phyloP scores from a whole-genome alignment of 23 tunicate species.

The Oikopleura dioica region DNA sequence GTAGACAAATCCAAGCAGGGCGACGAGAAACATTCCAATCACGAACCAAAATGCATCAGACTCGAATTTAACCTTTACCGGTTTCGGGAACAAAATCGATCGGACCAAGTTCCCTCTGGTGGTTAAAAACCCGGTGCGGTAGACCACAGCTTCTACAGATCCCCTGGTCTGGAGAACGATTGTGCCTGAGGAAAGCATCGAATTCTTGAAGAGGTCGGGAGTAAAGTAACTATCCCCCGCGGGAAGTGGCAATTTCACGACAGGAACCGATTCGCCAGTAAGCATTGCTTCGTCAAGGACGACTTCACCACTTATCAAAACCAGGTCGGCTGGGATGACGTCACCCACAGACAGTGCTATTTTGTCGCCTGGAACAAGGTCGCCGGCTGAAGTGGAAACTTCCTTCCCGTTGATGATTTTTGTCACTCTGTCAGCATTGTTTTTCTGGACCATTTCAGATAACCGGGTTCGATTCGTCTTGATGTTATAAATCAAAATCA shows the following conservation, averaged over 20 bases:
- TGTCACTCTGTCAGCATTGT: not conserved
- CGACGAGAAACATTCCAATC: slow-evolving; percentile 33
- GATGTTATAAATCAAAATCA: not conserved
- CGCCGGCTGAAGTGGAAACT: not conserved
- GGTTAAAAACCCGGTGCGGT: slow-evolving; percentile 59
- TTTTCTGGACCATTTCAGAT: not conserved
- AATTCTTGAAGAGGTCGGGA: slow-evolving; percentile 29
- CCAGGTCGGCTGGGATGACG: not conserved
- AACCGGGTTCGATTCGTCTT: not conserved
- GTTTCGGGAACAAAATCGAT: slow-evolving; percentile 73
- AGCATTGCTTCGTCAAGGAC: slow-evolving; percentile 82
- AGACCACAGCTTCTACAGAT: slow-evolving; percentile 53
- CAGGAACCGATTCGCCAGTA: slow-evolving; percentile 89
- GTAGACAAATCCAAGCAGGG: slow-evolving; percentile 52
- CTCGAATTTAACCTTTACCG: slow-evolving; percentile 47
- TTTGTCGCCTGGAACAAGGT: not conserved
- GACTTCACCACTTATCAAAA: not conserved
- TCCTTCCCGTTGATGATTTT: not conserved
- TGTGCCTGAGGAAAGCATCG: slow-evolving; percentile 60
- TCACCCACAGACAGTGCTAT: not conserved
- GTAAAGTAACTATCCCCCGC: slow-evolving; percentile 8
- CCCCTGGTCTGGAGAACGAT: slow-evolving; percentile 60
- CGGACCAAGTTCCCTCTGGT: slow-evolving; percentile 72
- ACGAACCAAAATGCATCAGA: slow-evolving; percentile 64
- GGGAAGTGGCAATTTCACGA: slow-evolving; percentile 53